Conservation (phyloP, 2,797 vertebrate species). For the Typhlichthys subterraneus region DNA sequence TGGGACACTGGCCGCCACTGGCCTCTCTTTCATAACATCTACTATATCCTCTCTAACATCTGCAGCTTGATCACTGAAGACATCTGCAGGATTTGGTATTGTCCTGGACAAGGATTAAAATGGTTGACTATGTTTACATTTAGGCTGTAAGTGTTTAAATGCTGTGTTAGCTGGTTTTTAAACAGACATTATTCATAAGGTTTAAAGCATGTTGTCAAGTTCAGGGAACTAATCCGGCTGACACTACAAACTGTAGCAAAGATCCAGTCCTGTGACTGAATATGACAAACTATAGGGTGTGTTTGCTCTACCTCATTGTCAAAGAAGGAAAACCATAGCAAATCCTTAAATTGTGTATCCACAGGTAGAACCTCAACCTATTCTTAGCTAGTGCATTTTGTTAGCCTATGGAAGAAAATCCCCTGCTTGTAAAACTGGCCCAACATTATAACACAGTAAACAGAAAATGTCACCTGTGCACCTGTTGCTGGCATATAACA, state of each 20-base stretch:
- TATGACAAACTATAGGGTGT: slow-evolving; percentile 26
- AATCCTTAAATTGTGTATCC: slow-evolving; percentile 2
- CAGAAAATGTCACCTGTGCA: too few relatives aligned
- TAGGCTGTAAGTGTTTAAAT: slow-evolving; percentile 6
- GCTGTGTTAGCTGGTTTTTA: too few relatives aligned
- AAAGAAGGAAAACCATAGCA: slow-evolving; percentile 36
- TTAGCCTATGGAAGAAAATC: too few relatives aligned
- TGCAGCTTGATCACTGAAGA: slow-evolving; percentile 33
- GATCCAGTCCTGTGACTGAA: slow-evolving; percentile 64
- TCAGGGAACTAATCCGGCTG: slow-evolving; percentile 7
- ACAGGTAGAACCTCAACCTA: neutral
- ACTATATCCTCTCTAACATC: slow-evolving; percentile 9
- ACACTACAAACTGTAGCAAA: slow-evolving; percentile 73
- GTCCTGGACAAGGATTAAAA: neutral
- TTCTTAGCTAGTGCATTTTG: too few relatives aligned
- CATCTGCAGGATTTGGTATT: slow-evolving; percentile 4
- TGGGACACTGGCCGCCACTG: slow-evolving; percentile 23
- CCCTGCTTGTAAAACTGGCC: too few relatives aligned
- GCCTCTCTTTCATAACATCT: slow-evolving; percentile 18
- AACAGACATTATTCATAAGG: too few relatives aligned
- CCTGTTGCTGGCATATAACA: too few relatives aligned
- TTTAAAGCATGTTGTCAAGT: too few relatives aligned
- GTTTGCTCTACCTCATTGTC: slow-evolving; percentile 68
- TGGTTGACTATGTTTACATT: slow-evolving; percentile 18
- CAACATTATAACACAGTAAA: too few relatives aligned